Evolutionary conservation across 2,113 vertebrate species (phyloP).

Genomic region (Chamaea fasciata): DNA sequence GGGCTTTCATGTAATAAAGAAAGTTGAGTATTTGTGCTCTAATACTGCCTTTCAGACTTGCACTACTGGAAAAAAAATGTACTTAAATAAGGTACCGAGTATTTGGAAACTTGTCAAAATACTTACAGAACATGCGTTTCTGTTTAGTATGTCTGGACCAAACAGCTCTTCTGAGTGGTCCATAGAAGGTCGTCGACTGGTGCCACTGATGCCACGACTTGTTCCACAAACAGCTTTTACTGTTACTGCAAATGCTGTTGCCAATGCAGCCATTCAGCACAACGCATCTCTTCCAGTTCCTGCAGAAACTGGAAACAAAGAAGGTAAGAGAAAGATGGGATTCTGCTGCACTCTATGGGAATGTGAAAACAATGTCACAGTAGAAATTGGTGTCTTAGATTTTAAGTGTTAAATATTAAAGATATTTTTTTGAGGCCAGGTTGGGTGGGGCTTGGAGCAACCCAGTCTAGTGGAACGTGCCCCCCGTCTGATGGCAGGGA

Average conservation of each 20-base stretch:
- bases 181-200: conserved; percentile 93
- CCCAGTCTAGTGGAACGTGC: neutral
- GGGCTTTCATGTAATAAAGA: neutral
- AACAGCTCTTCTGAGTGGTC: conserved; percentile 98
- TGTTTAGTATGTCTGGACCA: conserved; percentile 92
- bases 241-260: conserved; percentile 90
- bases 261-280: conserved; percentile 89
- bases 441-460: accelerated
- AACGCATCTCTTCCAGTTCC: conserved; percentile 89
- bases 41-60: neutral
- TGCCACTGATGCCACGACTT: conserved; percentile 93
- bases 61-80: neutral
- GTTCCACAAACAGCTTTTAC: conserved; percentile 97
- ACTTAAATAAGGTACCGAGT: neutral
- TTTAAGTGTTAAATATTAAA: neutral
- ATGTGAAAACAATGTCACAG: neutral
- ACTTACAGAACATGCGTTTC: conserved; percentile 41
- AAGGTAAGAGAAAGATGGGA: conserved; percentile 76
- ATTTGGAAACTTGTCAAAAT: neutral
- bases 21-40: neutral
- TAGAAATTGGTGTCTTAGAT: neutral
- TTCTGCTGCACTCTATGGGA: neutral
- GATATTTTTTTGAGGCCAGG: neutral
- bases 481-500: neutral
- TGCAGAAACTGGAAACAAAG: conserved; percentile 94